phyloP scores from a whole-genome alignment of 2,888 invertebrate genomes.

The Sympetrum striolatum region DNA sequence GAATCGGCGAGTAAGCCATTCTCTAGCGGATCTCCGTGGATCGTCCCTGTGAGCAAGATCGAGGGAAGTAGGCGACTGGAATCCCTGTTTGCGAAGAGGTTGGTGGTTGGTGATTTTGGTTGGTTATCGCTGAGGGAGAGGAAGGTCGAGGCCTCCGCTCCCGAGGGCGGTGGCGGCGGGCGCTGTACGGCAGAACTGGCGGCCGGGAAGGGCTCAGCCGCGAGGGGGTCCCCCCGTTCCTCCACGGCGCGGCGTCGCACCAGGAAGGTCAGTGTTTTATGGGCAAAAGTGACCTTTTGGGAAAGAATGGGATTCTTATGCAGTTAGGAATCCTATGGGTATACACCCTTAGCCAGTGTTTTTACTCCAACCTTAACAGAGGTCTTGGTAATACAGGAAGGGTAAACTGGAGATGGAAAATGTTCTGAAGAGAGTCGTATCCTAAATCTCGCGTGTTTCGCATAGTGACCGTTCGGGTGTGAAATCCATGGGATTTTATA shows the following conservation, averaged over 20 bases:
- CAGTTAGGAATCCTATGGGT: too few relatives aligned
- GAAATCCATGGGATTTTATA: too few relatives aligned
- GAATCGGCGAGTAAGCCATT: background rate
- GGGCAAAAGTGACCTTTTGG: background rate
- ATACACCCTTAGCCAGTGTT: too few relatives aligned
- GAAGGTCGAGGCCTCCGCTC: conserved; percentile 19
- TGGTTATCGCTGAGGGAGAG: background rate
- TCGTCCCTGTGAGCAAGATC: background rate
- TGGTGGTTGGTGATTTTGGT: background rate
- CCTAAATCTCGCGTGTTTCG: too few relatives aligned
- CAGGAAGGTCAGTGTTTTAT: conserved; percentile 23
- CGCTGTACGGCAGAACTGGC: conserved; percentile 51
- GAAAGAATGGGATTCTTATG: background rate
- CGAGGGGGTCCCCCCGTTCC: conserved; percentile 49
- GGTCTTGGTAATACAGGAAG: too few relatives aligned
- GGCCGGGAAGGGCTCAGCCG: conserved; percentile 52
- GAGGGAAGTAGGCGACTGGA: background rate
- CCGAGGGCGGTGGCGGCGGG: conserved; percentile 11
- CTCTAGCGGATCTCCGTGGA: background rate
- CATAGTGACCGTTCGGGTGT: too few relatives aligned
- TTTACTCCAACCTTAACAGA: too few relatives aligned
- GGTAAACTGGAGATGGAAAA: too few relatives aligned
- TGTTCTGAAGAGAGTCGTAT: too few relatives aligned
- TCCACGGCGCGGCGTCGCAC: conserved; percentile 50
- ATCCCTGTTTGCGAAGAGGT: background rate